phyloP scores from a whole-genome alignment of 2,888 invertebrate genomes.

The Synanthedon formicaeformis region DNA sequence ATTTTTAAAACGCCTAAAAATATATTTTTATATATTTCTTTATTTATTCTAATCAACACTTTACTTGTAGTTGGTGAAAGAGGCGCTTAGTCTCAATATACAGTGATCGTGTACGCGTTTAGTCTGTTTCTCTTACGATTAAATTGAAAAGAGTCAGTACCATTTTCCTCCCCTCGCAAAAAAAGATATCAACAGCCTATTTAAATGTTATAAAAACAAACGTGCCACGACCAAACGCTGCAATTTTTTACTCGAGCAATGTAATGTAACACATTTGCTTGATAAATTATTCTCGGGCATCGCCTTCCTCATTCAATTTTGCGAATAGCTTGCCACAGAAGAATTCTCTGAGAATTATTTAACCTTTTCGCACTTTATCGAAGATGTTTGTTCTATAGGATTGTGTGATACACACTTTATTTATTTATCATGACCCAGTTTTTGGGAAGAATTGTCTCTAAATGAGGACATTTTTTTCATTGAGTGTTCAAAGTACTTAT shows the following conservation, averaged over 20 bases:
- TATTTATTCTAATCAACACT: too few species aligned
- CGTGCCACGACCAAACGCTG: constrained; percentile 20
- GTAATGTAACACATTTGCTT: constrained; percentile 35
- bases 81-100: too few species aligned
- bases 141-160: background rate
- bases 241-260: constrained; percentile 20
- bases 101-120: too few species aligned
- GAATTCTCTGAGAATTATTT: background rate
- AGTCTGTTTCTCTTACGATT: too few species aligned
- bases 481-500: too few species aligned
- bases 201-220: constrained; percentile 9
- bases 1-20: too few species aligned
- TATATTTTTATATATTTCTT: too few species aligned
- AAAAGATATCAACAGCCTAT: constrained; percentile 4
- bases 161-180: background rate
- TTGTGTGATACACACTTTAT: constrained; percentile 17
- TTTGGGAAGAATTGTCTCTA: constrained; percentile 16
- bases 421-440: constrained; percentile 21
- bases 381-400: background rate
- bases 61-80: too few species aligned
- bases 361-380: background rate
- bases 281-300: constrained; percentile 32
- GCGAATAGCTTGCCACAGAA: constrained; percentile 23
- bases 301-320: constrained; percentile 33
- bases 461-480: too few species aligned